A percentile compares a stretch with the other conserved stretches of the same genome.
Evolutionary conservation across 2,113 vertebrate genomes (phyloP).

Genomic region (Ciconia maguari): DNA sequence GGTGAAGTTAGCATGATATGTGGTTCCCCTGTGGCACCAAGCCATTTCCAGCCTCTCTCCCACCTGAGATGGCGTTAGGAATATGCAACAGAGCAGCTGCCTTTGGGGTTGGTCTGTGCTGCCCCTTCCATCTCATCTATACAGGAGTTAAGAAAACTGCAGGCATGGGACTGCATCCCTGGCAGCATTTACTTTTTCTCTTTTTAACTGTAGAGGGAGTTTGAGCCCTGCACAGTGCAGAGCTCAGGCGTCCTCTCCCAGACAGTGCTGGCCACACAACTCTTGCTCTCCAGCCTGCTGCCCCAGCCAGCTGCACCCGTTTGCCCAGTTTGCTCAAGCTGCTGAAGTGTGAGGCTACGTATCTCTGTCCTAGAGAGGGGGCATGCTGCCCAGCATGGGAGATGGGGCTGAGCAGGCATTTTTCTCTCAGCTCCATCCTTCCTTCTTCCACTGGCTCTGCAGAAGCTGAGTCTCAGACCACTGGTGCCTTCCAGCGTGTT

Average conservation of each 20-base stretch:
- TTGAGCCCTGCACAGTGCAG: not conserved
- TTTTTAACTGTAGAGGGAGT: not conserved
- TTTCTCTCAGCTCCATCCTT: not conserved
- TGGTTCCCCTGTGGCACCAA: not conserved
- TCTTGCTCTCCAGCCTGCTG: not conserved
- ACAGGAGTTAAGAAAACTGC: not conserved
- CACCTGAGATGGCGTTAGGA: fast-evolving
- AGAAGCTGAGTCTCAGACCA: not conserved
- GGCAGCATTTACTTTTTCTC: not conserved
- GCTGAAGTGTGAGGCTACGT: not conserved
- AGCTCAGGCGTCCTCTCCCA: not conserved
- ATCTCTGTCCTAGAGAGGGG: not conserved
- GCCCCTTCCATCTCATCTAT: not conserved
- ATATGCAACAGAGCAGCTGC: not conserved
- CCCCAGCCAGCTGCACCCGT: fast-evolving
- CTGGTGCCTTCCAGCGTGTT: not conserved
- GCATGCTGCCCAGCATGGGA: fast-evolving
- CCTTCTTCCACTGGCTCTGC: not conserved
- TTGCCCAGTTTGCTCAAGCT: not conserved
- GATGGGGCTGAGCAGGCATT: not conserved
- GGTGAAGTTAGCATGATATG: fast-evolving
- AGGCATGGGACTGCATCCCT: not conserved
- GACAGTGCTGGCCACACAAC: not conserved
- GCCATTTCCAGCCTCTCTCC: not conserved
- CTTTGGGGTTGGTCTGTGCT: not conserved